Conservation (phyloP, 2,888 invertebrate species). For the Noctua janthe region DNA sequence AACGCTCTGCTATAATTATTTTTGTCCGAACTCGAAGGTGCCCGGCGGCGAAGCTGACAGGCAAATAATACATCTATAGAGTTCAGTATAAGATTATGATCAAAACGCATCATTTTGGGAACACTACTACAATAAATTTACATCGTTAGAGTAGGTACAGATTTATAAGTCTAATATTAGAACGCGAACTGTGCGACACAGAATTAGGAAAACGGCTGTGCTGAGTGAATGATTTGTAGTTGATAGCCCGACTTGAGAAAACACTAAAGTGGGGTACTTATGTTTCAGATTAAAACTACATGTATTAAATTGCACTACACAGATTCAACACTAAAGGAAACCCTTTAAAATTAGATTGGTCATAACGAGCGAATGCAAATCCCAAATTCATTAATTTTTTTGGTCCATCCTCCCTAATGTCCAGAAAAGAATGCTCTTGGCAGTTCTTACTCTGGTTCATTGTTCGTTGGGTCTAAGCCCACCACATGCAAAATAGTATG, state of each 20-base stretch:
- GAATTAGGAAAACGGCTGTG: background rate
- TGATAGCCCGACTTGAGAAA: background rate
- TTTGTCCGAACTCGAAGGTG: slow-evolving; percentile 31
- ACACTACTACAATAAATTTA: background rate
- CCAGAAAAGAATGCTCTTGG: background rate
- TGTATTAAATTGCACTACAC: slow-evolving; percentile 19
- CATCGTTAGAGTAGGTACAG: background rate
- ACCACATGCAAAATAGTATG: slow-evolving; percentile 39
- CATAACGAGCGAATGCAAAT: background rate
- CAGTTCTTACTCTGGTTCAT: background rate
- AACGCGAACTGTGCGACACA: background rate
- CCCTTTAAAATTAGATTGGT: background rate
- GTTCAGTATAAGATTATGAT: slow-evolving; percentile 4
- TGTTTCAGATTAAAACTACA: slow-evolving; percentile 4
- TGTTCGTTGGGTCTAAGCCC: background rate
- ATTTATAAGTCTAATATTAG: slow-evolving; percentile 9
- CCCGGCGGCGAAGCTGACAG: slow-evolving; percentile 9
- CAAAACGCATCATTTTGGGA: background rate
- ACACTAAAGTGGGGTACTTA: background rate
- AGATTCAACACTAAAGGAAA: slow-evolving; percentile 22
- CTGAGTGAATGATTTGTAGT: background rate
- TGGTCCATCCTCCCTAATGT: background rate
- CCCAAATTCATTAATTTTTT: background rate
- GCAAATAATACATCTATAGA: slow-evolving; percentile 5
- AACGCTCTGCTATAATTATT: slow-evolving; percentile 31